Evolutionary conservation across 1,140 invertebrate species (phyloP).

Genomic region (Drosophila sp.): DNA sequence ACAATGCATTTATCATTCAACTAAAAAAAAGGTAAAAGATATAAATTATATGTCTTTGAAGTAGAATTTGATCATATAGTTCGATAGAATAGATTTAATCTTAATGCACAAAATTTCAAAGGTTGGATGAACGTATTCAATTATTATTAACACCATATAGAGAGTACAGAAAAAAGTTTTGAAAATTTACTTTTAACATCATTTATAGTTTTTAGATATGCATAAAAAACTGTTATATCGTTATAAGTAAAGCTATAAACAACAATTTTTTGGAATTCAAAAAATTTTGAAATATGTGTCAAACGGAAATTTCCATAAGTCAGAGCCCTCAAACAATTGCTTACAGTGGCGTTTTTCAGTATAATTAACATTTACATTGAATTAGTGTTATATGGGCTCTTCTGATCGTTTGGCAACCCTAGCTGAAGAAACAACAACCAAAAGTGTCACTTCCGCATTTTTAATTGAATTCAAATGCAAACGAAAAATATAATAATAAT

Average conservation of each 20-base stretch:
- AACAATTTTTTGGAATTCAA: background rate
- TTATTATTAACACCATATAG: no score
- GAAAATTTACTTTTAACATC: no score
- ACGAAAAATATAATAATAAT: conserved; percentile 20
- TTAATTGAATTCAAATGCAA: conserved; percentile 64
- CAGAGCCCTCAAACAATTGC: conserved; percentile 9
- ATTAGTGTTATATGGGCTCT: conserved; percentile 2
- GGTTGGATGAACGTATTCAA: no score
- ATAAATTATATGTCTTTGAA: background rate
- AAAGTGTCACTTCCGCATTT: conserved; percentile 68
- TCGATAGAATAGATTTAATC: no score
- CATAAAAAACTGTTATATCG: no score
- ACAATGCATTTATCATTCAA: conserved; percentile 13
- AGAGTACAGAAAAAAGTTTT: no score
- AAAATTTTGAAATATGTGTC: conserved; percentile 15
- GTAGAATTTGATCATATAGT: background rate
- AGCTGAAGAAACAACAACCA: conserved; percentile 5
- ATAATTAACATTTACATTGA: conserved; percentile 34
- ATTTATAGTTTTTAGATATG: no score
- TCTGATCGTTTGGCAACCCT: conserved; percentile 42
- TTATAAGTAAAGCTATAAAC: no score
- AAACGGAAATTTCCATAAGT: conserved; percentile 25
- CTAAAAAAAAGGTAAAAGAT: background rate
- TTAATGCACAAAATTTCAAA: no score
- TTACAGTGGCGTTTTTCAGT: conserved; percentile 8